A percentile compares a stretch with the other conserved stretches of the same genome.
Conservation (phyloP, 2,888 invertebrate genomes). For the Chelonus formosanus region DNA sequence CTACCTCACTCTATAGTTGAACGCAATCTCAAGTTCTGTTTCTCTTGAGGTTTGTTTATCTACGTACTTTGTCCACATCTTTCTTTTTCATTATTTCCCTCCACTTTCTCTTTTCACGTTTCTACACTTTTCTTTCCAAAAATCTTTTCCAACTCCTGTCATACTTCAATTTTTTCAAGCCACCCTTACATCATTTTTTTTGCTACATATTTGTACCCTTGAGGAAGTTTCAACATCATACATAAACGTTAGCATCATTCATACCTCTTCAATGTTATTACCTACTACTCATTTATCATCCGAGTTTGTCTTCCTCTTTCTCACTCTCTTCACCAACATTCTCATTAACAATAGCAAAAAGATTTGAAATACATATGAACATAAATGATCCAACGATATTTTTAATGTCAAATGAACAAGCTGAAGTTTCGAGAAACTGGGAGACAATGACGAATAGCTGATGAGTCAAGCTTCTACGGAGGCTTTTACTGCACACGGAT, state of each 20-base stretch:
- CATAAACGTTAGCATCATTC: too few relatives aligned
- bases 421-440: not conserved
- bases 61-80: conserved; percentile 40
- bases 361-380: too few relatives aligned
- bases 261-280: too few relatives aligned
- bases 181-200: too few relatives aligned
- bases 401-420: not conserved
- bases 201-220: too few relatives aligned
- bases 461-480: conserved; percentile 18
- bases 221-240: too few relatives aligned
- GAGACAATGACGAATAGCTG: conserved; percentile 14
- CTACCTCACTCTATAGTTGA: conserved; percentile 39
- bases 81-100: conserved; percentile 3
- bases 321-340: too few relatives aligned
- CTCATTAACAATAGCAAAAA: too few relatives aligned
- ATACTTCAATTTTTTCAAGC: too few relatives aligned
- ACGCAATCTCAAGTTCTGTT: conserved; percentile 42
- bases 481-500: not conserved
- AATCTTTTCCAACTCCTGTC: not conserved
- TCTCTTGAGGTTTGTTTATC: conserved; percentile 49
- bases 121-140: not conserved
- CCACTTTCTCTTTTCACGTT: not conserved
- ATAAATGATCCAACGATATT: not conserved
- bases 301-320: too few relatives aligned
- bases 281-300: too few relatives aligned